These are phyloP conservation scores for Syrmaticus mikado DNA, from an alignment of 2,113 vertebrate species.

Conservation along the genomic window DNA sequence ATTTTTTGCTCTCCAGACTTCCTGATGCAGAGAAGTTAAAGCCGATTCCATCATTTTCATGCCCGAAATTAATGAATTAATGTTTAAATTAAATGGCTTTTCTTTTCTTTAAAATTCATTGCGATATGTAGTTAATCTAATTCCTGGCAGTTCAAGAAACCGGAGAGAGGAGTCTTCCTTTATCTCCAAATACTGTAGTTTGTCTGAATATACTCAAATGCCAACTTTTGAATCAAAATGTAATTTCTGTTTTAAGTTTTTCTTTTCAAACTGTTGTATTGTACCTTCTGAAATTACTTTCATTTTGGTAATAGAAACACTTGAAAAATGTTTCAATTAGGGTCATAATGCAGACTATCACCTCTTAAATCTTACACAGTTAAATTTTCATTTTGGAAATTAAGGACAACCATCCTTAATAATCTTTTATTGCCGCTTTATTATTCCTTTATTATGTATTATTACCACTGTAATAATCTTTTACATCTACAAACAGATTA, in stretches of 20 bases:
- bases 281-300: slow-evolving; percentile 51
- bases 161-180: background rate
- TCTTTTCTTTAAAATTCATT: background rate
- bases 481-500: background rate
- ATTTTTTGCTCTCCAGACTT: background rate
- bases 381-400: background rate
- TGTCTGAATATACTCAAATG: slow-evolving; percentile 17
- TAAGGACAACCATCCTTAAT: slow-evolving; percentile 21
- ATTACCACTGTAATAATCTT: background rate
- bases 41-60: background rate
- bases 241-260: slow-evolving; percentile 18
- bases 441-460: too few relatives aligned
- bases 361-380: slow-evolving; percentile 26
- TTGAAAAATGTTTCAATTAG: slow-evolving; percentile 54
- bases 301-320: slow-evolving; percentile 42
- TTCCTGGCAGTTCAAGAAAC: slow-evolving; percentile 13
- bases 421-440: background rate
- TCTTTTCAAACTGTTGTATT: slow-evolving; percentile 30
- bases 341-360: background rate
- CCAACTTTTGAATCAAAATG: slow-evolving; percentile 44
- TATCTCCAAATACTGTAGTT: slow-evolving; percentile 2
- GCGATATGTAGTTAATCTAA: background rate
- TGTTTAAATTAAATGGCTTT: background rate
- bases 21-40: background rate
- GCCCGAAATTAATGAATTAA: background rate